Evolutionary conservation across 2,888 invertebrate species (phyloP).

Genomic region (Lepeophtheirus nordmannii): DNA sequence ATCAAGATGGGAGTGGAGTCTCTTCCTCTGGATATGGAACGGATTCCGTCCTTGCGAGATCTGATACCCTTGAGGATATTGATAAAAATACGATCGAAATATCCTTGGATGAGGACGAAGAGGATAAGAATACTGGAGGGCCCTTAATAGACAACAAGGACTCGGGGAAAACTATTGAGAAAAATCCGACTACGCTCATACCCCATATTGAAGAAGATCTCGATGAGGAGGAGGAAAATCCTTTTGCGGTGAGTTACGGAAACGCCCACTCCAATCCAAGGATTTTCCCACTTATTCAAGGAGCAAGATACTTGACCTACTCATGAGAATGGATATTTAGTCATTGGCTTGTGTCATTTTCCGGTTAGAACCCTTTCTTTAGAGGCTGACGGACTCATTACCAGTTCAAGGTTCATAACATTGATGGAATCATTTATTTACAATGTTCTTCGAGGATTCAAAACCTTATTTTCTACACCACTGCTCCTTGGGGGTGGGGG

Average conservation of each 20-base stretch:
- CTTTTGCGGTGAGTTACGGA: neutral
- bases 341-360: neutral
- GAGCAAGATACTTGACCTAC: neutral
- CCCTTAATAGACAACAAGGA: neutral
- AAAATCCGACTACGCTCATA: neutral
- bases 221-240: constrained; percentile 12
- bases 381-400: too few relatives aligned
- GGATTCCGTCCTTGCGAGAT: neutral
- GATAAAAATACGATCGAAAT: constrained; percentile 5
- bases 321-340: neutral
- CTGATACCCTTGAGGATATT: constrained; percentile 17
- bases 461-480: too few relatives aligned
- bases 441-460: too few relatives aligned
- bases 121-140: neutral
- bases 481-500: too few relatives aligned
- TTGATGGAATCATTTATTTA: too few relatives aligned
- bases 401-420: too few relatives aligned
- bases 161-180: neutral
- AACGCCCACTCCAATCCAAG: neutral
- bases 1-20: neutral
- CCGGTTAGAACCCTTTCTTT: too few relatives aligned
- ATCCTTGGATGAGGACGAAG: neutral
- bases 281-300: neutral
- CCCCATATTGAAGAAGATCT: constrained; percentile 5
- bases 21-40: constrained; percentile 13